Evolutionary conservation across 2,113 vertebrate genomes (phyloP).

Genomic region (Brienomyrus brachyistius): DNA sequence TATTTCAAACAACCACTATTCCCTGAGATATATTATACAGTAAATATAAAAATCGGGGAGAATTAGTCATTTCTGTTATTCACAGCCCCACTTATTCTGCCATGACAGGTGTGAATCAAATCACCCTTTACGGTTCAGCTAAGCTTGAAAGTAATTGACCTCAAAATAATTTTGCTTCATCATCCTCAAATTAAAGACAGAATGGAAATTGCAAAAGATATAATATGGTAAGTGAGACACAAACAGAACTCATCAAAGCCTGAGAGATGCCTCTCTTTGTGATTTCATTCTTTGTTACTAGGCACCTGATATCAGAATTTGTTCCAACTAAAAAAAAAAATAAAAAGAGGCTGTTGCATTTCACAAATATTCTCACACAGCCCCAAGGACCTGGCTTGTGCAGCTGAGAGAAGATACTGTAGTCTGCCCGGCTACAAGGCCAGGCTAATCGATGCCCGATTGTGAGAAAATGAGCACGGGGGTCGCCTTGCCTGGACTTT

Average conservation of each 20-base stretch:
- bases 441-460: slow-evolving; percentile 27
- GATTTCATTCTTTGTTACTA: background rate
- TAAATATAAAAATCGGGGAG: background rate
- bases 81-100: background rate
- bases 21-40: background rate
- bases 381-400: slow-evolving; percentile 27
- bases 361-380: slow-evolving; percentile 5
- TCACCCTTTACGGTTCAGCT: background rate
- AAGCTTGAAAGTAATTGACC: background rate
- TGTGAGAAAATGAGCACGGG: slow-evolving; percentile 1
- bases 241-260: background rate
- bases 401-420: slow-evolving; percentile 27
- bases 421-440: slow-evolving; percentile 44
- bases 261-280: background rate
- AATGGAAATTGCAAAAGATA: background rate
- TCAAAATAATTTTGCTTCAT: background rate
- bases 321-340: background rate
- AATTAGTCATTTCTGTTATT: background rate
- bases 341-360: background rate
- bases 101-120: background rate
- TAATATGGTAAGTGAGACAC: background rate
- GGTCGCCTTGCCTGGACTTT: background rate
- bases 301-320: slow-evolving; percentile 7
- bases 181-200: background rate
- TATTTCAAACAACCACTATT: background rate